Evolutionary conservation across 2,888 invertebrate species (phyloP).

Genomic region (Drosophila leonis): DNA sequence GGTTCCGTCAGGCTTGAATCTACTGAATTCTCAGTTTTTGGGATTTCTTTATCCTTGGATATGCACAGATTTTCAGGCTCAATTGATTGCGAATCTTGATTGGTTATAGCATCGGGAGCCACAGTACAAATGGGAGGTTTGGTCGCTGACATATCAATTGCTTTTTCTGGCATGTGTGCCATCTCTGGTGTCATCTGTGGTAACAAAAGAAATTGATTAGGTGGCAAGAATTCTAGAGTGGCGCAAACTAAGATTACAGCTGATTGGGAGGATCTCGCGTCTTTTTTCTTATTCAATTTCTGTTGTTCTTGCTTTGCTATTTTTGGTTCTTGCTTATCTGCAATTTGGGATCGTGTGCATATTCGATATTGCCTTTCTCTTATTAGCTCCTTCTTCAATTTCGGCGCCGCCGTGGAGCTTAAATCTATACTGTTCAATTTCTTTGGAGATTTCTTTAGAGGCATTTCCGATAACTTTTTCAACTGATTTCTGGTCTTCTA

Average conservation of each 20-base stretch:
- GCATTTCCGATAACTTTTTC: background rate
- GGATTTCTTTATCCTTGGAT: background rate
- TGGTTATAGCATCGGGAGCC: background rate
- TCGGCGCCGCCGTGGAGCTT: background rate
- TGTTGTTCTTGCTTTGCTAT: background rate
- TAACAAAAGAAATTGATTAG: conserved; percentile 49
- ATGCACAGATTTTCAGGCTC: conserved; percentile 4
- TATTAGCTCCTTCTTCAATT: background rate
- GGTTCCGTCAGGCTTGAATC: background rate
- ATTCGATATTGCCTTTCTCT: background rate
- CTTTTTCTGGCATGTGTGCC: conserved; percentile 8
- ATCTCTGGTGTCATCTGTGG: conserved; percentile 32
- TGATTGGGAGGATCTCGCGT: background rate
- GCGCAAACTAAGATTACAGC: conserved; percentile 28
- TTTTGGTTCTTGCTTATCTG: background rate
- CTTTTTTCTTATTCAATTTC: background rate
- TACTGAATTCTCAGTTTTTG: background rate
- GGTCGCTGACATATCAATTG: conserved; percentile 26
- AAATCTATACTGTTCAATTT: background rate
- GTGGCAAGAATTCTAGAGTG: conserved; percentile 30
- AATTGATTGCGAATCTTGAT: background rate
- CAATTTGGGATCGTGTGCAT: background rate
- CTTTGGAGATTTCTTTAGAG: background rate
- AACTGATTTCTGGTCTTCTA: background rate
- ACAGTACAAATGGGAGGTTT: background rate